Percentiles rank a stretch among this genome's conserved stretches.
These are phyloP conservation scores for Eclectus roratus DNA, from an alignment of 2,113 vertebrate genomes.

Conservation along the genomic window DNA sequence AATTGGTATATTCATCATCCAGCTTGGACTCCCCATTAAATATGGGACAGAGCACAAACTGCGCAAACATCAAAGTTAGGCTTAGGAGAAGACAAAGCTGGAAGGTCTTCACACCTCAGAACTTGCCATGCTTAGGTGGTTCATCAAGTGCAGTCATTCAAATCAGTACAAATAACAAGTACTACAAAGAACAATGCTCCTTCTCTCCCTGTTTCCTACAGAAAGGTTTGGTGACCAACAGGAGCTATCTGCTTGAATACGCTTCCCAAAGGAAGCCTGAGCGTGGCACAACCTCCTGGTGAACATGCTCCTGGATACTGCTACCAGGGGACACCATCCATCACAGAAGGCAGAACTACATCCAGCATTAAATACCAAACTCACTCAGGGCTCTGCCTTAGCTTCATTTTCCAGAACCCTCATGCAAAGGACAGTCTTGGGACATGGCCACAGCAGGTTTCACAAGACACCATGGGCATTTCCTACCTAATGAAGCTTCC, in stretches of 20 bases:
- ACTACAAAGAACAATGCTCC: not conserved
- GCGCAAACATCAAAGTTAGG: not conserved
- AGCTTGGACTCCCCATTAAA: not conserved
- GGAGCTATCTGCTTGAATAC: not conserved
- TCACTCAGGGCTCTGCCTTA: not conserved
- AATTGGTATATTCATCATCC: not conserved
- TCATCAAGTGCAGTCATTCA: not conserved
- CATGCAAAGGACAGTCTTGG: accelerated
- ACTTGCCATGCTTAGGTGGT: not conserved
- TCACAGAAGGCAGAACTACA: not conserved
- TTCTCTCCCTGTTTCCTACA: accelerated
- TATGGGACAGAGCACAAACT: not conserved
- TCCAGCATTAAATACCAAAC: not conserved
- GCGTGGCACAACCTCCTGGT: not conserved
- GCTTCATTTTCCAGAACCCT: not conserved
- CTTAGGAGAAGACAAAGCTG: not conserved
- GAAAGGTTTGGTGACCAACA: not conserved
- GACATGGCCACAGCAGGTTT: not conserved
- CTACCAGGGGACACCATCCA: not conserved
- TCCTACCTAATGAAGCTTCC: not conserved
- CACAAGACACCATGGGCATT: not conserved
- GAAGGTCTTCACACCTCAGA: not conserved
- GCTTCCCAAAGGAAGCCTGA: not conserved
- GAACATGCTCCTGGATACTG: not conserved
- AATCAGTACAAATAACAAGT: not conserved